These are phyloP conservation scores for Orthosia cruda DNA, from an alignment of 2,888 invertebrate genomes.

Conservation along the genomic window DNA sequence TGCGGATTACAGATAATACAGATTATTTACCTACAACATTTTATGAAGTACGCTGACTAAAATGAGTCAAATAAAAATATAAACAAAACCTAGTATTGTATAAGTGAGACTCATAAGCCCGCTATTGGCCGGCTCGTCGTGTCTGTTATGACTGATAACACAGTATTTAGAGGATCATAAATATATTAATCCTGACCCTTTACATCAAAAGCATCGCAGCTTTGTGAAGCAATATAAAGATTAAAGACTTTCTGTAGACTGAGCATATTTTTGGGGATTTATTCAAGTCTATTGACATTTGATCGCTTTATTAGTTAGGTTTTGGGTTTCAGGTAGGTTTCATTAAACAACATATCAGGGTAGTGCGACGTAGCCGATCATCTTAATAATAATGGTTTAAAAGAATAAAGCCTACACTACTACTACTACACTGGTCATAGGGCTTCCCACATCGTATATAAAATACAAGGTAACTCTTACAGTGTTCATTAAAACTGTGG, in stretches of 20 bases:
- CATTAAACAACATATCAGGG: too few relatives aligned
- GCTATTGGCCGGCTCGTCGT: neutral
- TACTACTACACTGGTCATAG: too few relatives aligned
- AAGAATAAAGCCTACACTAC: too few relatives aligned
- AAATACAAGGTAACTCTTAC: too few relatives aligned
- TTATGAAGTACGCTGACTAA: too few relatives aligned
- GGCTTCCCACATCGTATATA: too few relatives aligned
- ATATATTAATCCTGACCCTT: slow-evolving; percentile 10
- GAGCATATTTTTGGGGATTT: slow-evolving; percentile 18
- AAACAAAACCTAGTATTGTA: neutral
- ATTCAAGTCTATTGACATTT: slow-evolving; percentile 6
- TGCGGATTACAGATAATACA: too few relatives aligned
- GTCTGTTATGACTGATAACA: slow-evolving; percentile 49
- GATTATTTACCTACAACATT: too few relatives aligned
- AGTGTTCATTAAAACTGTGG: too few relatives aligned
- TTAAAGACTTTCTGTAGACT: slow-evolving; percentile 16
- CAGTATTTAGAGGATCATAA: slow-evolving; percentile 22
- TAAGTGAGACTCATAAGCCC: neutral
- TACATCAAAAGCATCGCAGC: slow-evolving; percentile 21
- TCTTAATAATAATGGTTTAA: too few relatives aligned
- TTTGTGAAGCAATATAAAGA: slow-evolving; percentile 15
- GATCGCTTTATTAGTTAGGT: neutral
- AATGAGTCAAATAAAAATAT: neutral
- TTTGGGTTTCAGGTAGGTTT: too few relatives aligned
- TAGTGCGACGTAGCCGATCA: neutral